phyloP scores from a whole-genome alignment of 2,797 vertebrate genomes.

The Rhinatrema bivittatum region DNA sequence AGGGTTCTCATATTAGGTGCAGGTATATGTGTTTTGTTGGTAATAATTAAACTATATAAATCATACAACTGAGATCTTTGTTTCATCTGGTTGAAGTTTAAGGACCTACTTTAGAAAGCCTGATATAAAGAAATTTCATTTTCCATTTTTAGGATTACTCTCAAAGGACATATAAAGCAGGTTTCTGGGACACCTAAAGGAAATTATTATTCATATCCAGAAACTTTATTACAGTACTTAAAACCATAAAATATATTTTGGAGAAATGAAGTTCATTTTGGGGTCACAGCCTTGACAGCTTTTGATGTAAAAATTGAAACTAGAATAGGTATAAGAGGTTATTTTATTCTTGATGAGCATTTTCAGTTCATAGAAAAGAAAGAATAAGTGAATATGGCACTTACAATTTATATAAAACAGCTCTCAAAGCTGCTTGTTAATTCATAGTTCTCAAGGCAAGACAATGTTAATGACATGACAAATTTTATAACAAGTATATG shows the following conservation, averaged over 20 bases:
- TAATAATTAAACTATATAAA: no score
- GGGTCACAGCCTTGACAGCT: background rate
- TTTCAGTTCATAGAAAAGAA: no score
- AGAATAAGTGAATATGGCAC: background rate
- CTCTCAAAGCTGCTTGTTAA: background rate
- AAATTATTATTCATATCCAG: fast-evolving
- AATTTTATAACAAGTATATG: background rate
- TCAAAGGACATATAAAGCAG: background rate
- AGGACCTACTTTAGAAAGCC: background rate
- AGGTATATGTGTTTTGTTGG: no score
- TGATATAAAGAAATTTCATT: background rate
- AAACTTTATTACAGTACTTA: background rate
- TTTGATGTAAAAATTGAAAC: background rate
- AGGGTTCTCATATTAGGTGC: no score
- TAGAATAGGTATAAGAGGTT: background rate
- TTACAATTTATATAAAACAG: background rate
- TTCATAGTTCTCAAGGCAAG: background rate
- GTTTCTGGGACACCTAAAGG: background rate
- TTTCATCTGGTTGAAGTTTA: no score
- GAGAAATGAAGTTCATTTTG: background rate
- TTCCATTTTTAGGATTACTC: background rate
- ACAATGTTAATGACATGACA: background rate
- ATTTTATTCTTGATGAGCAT: no score
- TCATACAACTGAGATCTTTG: no score
- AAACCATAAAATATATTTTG: background rate